Evolutionary conservation across 2,113 vertebrate species (phyloP).

Genomic region (Thunnus thynnus): DNA sequence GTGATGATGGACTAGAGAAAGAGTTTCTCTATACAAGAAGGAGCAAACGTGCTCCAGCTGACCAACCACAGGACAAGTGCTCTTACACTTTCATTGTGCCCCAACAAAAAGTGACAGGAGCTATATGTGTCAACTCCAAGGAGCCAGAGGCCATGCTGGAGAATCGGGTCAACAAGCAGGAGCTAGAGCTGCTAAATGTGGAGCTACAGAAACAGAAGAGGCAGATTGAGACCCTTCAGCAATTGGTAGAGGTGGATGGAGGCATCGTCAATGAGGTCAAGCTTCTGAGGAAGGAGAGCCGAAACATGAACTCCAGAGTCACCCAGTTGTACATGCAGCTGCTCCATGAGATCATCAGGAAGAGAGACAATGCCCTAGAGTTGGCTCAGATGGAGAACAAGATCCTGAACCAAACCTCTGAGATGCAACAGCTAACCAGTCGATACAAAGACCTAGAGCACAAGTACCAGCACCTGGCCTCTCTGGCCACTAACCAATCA

Average conservation of each 20-base stretch:
- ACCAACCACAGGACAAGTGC: conserved; percentile 90
- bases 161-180: conserved; percentile 94
- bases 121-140: conserved; percentile 98
- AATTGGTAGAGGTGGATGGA: conserved; percentile 97
- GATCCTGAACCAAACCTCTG: conserved; percentile 97
- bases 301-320: conserved; percentile 99
- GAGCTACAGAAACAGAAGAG: conserved; percentile 98
- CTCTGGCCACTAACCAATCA: conserved; percentile 95
- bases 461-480: conserved; percentile 95
- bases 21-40: conserved; percentile 91
- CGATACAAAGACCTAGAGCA: conserved; percentile 98
- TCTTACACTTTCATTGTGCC: conserved; percentile 99
- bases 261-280: conserved; percentile 99
- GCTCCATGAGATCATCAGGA: conserved; percentile 97
- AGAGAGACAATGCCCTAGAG: conserved; percentile 96
- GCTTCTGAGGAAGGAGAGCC: conserved; percentile 96
- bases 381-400: conserved; percentile 96
- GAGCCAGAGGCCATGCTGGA: conserved; percentile 92
- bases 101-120: conserved; percentile 96
- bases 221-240: conserved; percentile 97
- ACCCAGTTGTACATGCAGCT: conserved; percentile 99
- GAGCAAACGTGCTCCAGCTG: conserved; percentile 86
- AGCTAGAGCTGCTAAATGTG: conserved; percentile 93
- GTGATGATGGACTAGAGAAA: conserved; percentile 82
- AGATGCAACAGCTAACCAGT: conserved; percentile 94